Evolutionary conservation across 1,140 invertebrate genomes (phyloP), one percentile per base, ranked within the genome.

Genomic region (Drosophila sproati): DNA sequence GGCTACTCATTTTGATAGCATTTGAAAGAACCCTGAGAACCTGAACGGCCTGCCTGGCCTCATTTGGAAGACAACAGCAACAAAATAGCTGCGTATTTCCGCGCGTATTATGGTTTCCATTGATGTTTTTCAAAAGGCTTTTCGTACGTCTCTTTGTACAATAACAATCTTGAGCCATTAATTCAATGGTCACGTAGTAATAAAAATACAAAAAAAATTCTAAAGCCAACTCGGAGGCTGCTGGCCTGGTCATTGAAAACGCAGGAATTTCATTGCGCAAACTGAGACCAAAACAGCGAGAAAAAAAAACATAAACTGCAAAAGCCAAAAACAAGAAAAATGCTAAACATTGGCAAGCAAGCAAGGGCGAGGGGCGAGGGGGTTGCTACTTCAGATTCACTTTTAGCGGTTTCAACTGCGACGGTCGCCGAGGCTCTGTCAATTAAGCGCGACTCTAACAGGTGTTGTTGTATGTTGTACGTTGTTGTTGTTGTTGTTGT

Each of bases 181-280:
- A 78, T 64, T 78, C 79, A 87, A 54, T 73, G 78, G 67, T 86
- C 82, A 86, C 82, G 82, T 86, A 87, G 35, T 57, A 50, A 72
- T 72, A 34, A 71, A 37, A n/a, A 43, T 12, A 12, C 12, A 34
- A 45, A 68, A 77, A 20, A 69, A 54, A 89, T 89, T 90, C 85
- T 89, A 85, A 85, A 88, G 80, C 39, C 59, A 54, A 29, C 39
- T 56, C 48, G 60, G 52, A 45, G 52, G 69, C 66, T 62, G 71
- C 54, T 56, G 64, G 20, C 69, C 77, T 41, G 39, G 55, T 52
- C 74, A 87, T 76, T 76, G 71, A 78, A 63, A 73, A 48, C 45
- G 61, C 56, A 74, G 80, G 66, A 83, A 83, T 80, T 80, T 61
- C 73, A 79, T 80, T 82, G 69, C 80, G 61, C 79, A 82, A 88